Evolutionary conservation across 2,888 invertebrate genomes (phyloP), one percentile per base, ranked within the genome.

Genomic region (Eutolmus rufibarbis): DNA sequence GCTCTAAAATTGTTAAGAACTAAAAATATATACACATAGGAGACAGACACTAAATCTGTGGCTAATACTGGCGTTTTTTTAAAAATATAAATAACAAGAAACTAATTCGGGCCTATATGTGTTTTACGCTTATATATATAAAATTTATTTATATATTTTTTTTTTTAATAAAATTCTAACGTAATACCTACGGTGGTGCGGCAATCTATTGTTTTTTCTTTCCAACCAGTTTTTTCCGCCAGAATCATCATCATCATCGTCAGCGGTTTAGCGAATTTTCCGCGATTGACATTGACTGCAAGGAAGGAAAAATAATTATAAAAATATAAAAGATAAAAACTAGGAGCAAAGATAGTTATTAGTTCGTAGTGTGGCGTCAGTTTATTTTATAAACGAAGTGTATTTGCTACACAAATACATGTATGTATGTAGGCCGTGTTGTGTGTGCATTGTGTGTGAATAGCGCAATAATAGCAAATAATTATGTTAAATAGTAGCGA

Each of bases 1-100:
- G 90, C 90, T 90, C 89, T 90, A 90, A 90, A 90, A 90, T 90
- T 90, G 90, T 90, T 90, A 90, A 90, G 90, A 90, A 90, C 90
- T 90, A 89, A 89, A 89, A 89, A 86, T 86, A 86, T 86, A 57
- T 86, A 86, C 86, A 86, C 66, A 86, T 77, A 86, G 77, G 43
- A 43, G 66, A 66, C 56, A 86, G 56, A 86, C 40, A 76, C 43
- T 74, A 76, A 86, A 46, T 76, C 34, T 66, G 37, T 84, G 34
- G 57, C 66, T 84, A 84, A 37, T 84, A 66, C 16, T 84, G 79
- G n/a, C 16, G 3, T 46, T 46, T 46, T 46, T 46, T 14, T 46
- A 14, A 46, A 14, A 46, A 28, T 46, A 46, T 46, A 46, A 40
- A 46, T 46, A 86, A 74, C 40, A 76, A 74, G 46, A 86, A 46